Base-by-base conservation (phyloP, 2,888 invertebrate genomes). In the Metellina segmentata region DNA sequence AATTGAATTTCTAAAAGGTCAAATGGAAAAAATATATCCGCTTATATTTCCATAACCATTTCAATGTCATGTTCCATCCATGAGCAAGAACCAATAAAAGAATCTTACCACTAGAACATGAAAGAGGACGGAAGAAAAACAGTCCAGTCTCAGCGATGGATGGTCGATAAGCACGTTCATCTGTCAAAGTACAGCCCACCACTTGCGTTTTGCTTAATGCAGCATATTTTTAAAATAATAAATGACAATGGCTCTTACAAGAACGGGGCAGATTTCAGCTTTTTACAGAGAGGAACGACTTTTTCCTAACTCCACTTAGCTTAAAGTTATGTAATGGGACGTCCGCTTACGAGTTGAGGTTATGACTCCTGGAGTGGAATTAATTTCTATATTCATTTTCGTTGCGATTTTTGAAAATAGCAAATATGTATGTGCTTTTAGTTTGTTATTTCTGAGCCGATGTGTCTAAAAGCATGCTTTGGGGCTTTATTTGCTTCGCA, bases 171-270 rank as follows among this genome's bases (percentile, higher is more conserved):
- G 61, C 61, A 61, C 8, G 61, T 61, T 61, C 11, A 16, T 61
- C 9, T 9, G 61, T 61, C 61, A 9, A 61, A 61, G 61, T 61
- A 16, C n/a, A 7, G 19, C 16, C 16, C 70, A 70, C 70, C 19
- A 70, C 34, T 34, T 34, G 34, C 34, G 34, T 70, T 70, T 19
- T 70, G 70, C 16, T 70, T 70, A 13, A 16, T 70, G 70, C 70
- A 70, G 70, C 70, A 19, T 70, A 70, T 70, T 70, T 70, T 70
- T 70, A 16, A 70, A 70, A 70, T 70, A 70, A 70, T n/a, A 19
- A 16, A 7, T 70, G 70, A 16, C 19, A 70, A 16, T 16, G 19
- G 16, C 70, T 70, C 19, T n/a, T 13, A 16, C 19, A 7, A 16
- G 16, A 70, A 70, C 7, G 13, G 70, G 70, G 11, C 7, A n/a